Evolutionary conservation across 2,113 vertebrate genomes (phyloP).

Genomic region (Corydoras maculifer): DNA sequence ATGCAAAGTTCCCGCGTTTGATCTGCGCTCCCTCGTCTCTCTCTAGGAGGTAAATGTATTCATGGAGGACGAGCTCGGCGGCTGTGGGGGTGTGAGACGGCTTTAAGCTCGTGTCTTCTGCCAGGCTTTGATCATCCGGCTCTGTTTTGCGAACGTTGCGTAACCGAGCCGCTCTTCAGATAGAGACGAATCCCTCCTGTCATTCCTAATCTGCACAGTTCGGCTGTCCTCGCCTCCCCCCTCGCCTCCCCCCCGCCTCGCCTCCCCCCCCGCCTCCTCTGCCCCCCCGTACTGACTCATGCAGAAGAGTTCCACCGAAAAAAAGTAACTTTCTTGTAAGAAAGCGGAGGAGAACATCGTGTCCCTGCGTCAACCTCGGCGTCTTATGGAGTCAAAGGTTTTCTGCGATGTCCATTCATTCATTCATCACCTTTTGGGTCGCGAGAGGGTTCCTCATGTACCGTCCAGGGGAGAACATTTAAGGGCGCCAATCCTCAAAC

Average conservation of each 20-base stretch:
- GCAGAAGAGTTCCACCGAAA: neutral
- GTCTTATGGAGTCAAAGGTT: too few species aligned
- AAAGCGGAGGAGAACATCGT: too few species aligned
- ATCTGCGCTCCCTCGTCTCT: conserved; percentile 9
- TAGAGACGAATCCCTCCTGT: conserved; percentile 10
- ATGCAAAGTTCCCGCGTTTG: conserved; percentile 4
- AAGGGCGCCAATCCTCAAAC: too few species aligned
- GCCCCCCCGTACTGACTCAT: neutral
- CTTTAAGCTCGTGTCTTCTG: conserved; percentile 20
- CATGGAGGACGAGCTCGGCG: conserved; percentile 12
- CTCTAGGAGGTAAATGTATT: conserved; percentile 29
- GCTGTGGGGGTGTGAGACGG: conserved; percentile 14
- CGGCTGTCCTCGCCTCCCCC: conserved; percentile 13
- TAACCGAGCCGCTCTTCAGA: conserved; percentile 16
- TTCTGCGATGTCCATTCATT: too few species aligned
- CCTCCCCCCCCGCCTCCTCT: too few species aligned
- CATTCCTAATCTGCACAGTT: conserved; percentile 13
- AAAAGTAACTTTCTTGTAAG: too few species aligned
- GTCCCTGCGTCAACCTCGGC: too few species aligned
- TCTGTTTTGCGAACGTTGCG: conserved; percentile 30
- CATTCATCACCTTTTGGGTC: too few species aligned
- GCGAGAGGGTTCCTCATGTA: too few species aligned
- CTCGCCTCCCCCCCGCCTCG: too few species aligned
- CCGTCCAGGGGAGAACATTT: too few species aligned
- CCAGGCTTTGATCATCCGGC: conserved; percentile 29